Evolutionary conservation across 2,888 invertebrate genomes (phyloP), one percentile per base, ranked within the genome.

Genomic region (Chalcosyrphus nemorum): DNA sequence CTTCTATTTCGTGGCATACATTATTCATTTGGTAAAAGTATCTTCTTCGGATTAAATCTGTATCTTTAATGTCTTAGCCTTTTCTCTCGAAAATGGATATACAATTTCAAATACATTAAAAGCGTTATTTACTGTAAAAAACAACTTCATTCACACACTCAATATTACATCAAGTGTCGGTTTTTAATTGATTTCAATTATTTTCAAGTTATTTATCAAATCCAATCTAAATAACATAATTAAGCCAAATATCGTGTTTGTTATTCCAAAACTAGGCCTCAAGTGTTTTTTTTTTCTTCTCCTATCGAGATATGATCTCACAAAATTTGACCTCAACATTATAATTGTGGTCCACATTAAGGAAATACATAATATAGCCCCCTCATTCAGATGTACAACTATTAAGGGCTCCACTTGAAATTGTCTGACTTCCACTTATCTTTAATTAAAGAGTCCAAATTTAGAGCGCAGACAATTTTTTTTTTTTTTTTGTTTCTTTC

Each of bases 361-460:
- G 19, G 19, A 17, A 17, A 29, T 19, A n/a, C n/a, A n/a, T n/a
- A 59, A 24, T 24, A 11, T 9, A n/a, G 19, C 24, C 65, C 35
- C 15, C 3, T 19, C 6, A 9, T 3, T n/a, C 32, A 65, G 35
- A 15, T 41, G 11, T 38, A 27, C 27, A 47, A 9, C 6, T 35
- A 65, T 66, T 50, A 75, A 75, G 75, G 75, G 76, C 76, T 52
- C 32, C 52, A 59, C 66, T 76, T 41, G 43, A 66, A 63, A 70
- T 35, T 59, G 72, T 80, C 70, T 52, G 81, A 72, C 61, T 61
- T 17, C 77, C 81, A 82, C 66, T 77, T 77, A 65, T 77, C 71
- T 54, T 82, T 61, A 82, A 82, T 82, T 82, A 75, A 76, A 76
- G 54, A 29, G 59, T 32, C 32, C 65, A 43, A 76, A 82, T 77